Base-by-base conservation (phyloP, 2,888 invertebrate genomes). In the Cyclophora punctaria region DNA sequence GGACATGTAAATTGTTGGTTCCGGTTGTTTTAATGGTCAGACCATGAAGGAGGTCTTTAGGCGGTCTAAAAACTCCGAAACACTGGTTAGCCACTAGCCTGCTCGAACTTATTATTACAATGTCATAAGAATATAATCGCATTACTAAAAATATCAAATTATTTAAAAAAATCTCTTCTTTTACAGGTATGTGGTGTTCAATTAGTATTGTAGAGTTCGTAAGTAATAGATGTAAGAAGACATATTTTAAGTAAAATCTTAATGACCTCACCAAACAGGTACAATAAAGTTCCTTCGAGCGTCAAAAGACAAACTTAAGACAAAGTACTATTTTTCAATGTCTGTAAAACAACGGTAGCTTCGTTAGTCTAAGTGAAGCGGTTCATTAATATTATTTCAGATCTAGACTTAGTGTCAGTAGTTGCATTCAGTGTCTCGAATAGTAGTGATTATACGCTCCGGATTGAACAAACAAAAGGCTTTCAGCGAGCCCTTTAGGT, bases 111-210 rank as follows among this genome's bases (percentile, higher is more conserved):
- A 65, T 71, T 71, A 73, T 75, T 69, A 67, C 66, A 66, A 65
- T 65, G 53, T 59, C 58, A 59, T 44, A 2, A 20, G 5, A 44
- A 20, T 7, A 44, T 45, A 5, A 49, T 48, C 50, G 35, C 34
- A 5, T 35, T 40, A 45, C 34, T 45, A 37, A 7, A 43, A 45
- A 49, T 7, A 44, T n/a, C 40, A 20, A 53, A 37, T 37, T 37
- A 37, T 37, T 37, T 4, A 20, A 20, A 20, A 20, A 20, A 20
- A 20, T 55, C 63, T 58, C 63, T 71, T 70, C 57, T 50, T 71
- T 83, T 75, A 2, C 84, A 86, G 86, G 87, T 87, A 87, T 75
- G 87, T 87, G 72, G 71, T 20, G 20, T 76, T 77, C 79, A 75
- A 77, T 73, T 80, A 82, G 73, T 80, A 75, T 73, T 79, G 70